Evolutionary conservation across 2,888 invertebrate species (phyloP).

Genomic region (Myopa tessellatipennis): DNA sequence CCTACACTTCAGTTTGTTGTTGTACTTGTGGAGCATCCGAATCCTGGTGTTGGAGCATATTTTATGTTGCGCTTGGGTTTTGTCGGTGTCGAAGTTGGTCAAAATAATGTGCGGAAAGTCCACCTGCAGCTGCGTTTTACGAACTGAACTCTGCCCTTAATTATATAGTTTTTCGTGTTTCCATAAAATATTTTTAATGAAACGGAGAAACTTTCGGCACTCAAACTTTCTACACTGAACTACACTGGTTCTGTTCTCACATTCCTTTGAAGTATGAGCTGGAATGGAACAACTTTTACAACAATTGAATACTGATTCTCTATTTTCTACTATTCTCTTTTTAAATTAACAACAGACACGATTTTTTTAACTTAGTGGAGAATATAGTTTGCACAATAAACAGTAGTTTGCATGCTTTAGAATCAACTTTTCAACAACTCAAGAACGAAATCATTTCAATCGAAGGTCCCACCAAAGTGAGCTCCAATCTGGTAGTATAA

Average conservation of each 20-base stretch:
- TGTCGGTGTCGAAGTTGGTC: constrained; percentile 12
- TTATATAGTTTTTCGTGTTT: background rate
- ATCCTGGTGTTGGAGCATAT: background rate
- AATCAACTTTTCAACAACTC: no score
- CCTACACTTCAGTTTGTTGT: constrained; percentile 3
- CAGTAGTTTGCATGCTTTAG: no score
- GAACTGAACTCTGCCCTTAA: constrained; percentile 16
- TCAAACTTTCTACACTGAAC: background rate
- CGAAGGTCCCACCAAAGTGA: no score
- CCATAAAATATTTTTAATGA: background rate
- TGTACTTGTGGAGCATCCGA: background rate
- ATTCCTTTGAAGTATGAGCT: background rate
- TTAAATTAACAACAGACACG: no score
- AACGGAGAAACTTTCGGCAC: background rate
- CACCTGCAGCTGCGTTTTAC: constrained; percentile 11
- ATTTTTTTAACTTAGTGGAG: no score
- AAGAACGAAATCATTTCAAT: no score
- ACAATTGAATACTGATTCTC: no score
- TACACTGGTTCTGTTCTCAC: background rate
- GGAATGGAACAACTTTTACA: no score
- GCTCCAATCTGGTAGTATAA: no score
- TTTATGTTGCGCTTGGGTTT: constrained; percentile 30
- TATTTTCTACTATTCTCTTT: no score
- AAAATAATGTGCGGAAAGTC: constrained; percentile 21
- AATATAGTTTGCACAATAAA: no score